phyloP scores from a whole-genome alignment of 2,113 vertebrate genomes.

The Poeciliopsis prolifica region DNA sequence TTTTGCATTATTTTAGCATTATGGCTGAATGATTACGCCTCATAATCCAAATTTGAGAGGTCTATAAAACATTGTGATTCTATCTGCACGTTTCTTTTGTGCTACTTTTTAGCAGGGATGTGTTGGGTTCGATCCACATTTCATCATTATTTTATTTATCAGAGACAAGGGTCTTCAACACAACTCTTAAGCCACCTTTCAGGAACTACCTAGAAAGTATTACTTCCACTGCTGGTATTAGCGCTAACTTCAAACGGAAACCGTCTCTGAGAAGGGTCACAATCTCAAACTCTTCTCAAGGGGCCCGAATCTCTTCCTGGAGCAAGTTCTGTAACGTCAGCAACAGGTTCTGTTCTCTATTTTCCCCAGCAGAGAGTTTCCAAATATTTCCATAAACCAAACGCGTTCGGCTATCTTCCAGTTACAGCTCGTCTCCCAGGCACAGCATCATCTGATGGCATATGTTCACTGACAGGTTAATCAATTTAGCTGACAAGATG shows the following conservation, averaged over 20 bases:
- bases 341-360: conserved; percentile 4
- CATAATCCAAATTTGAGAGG: no score
- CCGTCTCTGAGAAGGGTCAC: conserved; percentile 32
- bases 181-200: background rate
- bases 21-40: no score
- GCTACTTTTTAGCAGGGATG: no score
- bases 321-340: conserved; percentile 42
- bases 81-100: no score
- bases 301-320: conserved; percentile 52
- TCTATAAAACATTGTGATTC: no score
- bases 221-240: conserved; percentile 7
- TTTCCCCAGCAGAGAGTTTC: background rate
- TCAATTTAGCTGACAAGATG: conserved; percentile 61
- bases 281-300: conserved; percentile 15
- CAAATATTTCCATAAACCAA: background rate
- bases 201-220: background rate
- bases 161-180: background rate
- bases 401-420: conserved; percentile 6
- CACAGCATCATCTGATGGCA: conserved; percentile 24
- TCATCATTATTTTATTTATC: no score
- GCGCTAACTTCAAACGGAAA: conserved; percentile 21
- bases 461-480: conserved; percentile 36
- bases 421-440: conserved; percentile 17
- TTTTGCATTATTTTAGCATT: no score
- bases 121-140: no score